A percentile compares a stretch with the other conserved stretches of the same genome.
Evolutionary conservation across 2,113 vertebrate species (phyloP).

Genomic region (Gadus chalcogrammus): DNA sequence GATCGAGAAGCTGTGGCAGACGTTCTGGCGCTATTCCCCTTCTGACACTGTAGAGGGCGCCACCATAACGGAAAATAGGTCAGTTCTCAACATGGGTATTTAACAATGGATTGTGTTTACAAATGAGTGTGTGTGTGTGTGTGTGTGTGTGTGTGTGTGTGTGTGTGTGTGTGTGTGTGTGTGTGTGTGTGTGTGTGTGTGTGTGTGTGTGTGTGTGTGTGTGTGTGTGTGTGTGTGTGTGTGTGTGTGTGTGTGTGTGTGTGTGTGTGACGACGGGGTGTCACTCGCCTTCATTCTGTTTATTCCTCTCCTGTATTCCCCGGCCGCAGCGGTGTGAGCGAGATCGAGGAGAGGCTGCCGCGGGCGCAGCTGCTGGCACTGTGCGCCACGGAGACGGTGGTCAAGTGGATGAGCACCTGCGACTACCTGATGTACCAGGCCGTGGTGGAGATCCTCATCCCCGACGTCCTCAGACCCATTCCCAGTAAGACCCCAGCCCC

Average conservation of each 20-base stretch:
- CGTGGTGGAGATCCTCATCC: slow-evolving; percentile 96
- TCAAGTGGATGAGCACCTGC: slow-evolving; percentile 94
- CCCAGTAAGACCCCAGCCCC: slow-evolving; percentile 95
- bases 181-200: too few species aligned
- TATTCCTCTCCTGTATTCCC: neutral
- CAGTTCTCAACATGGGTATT: slow-evolving; percentile 5
- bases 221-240: too few species aligned
- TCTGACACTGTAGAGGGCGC: slow-evolving; percentile 75
- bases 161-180: too few species aligned
- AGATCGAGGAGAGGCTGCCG: slow-evolving; percentile 79
- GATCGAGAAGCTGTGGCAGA: slow-evolving; percentile 96
- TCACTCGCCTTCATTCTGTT: too few species aligned
- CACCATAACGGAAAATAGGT: slow-evolving; percentile 77
- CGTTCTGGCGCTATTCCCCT: slow-evolving; percentile 92
- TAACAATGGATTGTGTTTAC: too few species aligned
- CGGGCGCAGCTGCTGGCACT: slow-evolving; percentile 81
- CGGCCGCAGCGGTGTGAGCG: slow-evolving; percentile 72
- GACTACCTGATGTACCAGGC: slow-evolving; percentile 97
- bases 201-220: too few species aligned
- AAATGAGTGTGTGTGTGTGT: too few species aligned
- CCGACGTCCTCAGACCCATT: slow-evolving; percentile 94
- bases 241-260: too few species aligned
- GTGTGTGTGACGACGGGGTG: too few species aligned
- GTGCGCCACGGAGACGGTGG: slow-evolving; percentile 85
- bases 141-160: too few species aligned